Evolutionary conservation across 2,888 invertebrate genomes (phyloP).

Genomic region (Melinaea marsaeus): DNA sequence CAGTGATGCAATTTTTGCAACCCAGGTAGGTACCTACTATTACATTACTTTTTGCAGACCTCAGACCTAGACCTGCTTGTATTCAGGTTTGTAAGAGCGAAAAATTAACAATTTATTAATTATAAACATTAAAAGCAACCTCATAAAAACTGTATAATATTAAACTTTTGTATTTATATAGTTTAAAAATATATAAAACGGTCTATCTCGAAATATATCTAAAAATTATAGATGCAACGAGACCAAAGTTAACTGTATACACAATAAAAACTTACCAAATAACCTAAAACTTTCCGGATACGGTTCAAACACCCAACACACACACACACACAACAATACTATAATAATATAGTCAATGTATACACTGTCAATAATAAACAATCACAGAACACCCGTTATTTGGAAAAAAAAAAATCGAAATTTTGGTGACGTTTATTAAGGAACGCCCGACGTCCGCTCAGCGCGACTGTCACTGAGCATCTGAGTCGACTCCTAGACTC

Average conservation of each 20-base stretch:
- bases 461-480: constrained; percentile 41
- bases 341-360: constrained; percentile 39
- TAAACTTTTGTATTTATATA: no score
- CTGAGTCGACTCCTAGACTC: constrained; percentile 42
- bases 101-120: constrained; percentile 3
- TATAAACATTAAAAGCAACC: no score
- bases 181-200: no score
- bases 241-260: constrained; percentile 19
- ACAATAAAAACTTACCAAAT: constrained; percentile 41
- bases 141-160: no score
- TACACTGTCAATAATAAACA: constrained; percentile 5
- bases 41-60: no score
- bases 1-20: constrained; percentile 19
- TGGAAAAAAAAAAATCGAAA: constrained; percentile 19
- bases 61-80: not conserved
- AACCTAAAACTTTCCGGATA: constrained; percentile 47
- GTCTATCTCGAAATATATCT: not conserved
- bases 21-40: not conserved
- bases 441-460: constrained; percentile 41
- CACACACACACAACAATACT: constrained; percentile 45
- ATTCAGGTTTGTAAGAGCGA: not conserved
- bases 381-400: constrained; percentile 21
- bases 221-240: constrained; percentile 6
- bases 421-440: constrained; percentile 42
- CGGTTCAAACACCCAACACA: constrained; percentile 49